These are phyloP conservation scores for Syrmaticus mikado DNA, from an alignment of 2,113 vertebrate genomes.

Conservation along the genomic window DNA sequence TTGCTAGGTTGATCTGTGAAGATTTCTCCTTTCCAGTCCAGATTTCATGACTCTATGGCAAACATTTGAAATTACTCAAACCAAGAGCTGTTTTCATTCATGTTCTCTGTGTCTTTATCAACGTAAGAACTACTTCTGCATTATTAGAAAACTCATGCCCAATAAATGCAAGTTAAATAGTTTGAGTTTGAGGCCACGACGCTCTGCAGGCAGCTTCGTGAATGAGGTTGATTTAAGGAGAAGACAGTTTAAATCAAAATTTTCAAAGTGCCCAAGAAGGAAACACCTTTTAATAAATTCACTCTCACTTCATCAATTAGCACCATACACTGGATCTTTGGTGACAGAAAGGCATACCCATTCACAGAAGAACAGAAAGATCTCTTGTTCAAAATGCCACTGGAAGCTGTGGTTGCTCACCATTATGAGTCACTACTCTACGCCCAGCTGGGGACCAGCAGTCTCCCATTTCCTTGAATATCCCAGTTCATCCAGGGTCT, in stretches of 20 bases:
- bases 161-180: background rate
- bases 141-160: background rate
- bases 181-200: background rate
- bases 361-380: background rate
- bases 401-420: background rate
- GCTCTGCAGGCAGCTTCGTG: background rate
- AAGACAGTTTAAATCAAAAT: background rate
- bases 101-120: background rate
- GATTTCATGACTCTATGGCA: background rate
- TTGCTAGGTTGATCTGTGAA: background rate
- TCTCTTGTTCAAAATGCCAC: background rate
- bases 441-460: background rate
- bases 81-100: background rate
- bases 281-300: background rate
- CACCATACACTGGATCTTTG: background rate
- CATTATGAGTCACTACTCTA: background rate
- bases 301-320: background rate
- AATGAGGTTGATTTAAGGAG: background rate
- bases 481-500: background rate
- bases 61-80: background rate
- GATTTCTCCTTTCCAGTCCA: background rate
- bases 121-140: background rate
- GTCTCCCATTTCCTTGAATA: background rate
- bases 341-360: background rate
- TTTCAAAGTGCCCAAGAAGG: background rate